Evolutionary conservation across 2,797 vertebrate genomes (phyloP).

Genomic region (Sebastes vulpes): DNA sequence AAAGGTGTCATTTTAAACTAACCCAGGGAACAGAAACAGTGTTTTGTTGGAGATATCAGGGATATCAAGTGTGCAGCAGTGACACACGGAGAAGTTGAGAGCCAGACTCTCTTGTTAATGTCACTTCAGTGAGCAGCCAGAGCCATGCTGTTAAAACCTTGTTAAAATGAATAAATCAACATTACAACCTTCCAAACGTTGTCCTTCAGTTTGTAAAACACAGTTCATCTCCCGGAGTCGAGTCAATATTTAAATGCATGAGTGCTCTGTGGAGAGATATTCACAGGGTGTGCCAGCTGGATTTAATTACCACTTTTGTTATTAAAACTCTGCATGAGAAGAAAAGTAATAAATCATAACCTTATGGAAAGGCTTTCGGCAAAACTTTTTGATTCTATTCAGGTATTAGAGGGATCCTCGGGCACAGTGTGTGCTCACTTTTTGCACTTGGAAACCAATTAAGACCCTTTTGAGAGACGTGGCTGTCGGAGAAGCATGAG

Average conservation of each 20-base stretch:
- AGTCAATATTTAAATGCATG: slow-evolving; percentile 7
- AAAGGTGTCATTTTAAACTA: background rate
- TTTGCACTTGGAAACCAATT: slow-evolving; percentile 2
- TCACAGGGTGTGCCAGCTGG: background rate
- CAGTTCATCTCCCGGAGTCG: background rate
- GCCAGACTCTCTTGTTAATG: background rate
- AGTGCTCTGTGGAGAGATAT: background rate
- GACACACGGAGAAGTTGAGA: background rate
- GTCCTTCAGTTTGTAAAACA: background rate
- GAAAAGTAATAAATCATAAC: background rate
- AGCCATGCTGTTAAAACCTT: background rate
- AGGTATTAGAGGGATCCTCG: background rate
- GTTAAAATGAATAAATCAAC: slow-evolving; percentile 9
- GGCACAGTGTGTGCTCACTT: background rate
- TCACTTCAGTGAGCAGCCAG: background rate
- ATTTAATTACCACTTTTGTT: background rate
- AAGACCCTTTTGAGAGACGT: slow-evolving; percentile 7
- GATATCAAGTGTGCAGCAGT: background rate
- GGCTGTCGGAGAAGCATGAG: background rate
- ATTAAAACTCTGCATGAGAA: background rate
- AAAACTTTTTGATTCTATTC: background rate
- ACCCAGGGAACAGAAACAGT: background rate
- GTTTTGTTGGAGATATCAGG: background rate
- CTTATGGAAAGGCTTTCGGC: background rate
- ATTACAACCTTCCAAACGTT: background rate